These are phyloP conservation scores for Piprites chloris DNA, from an alignment of 2,113 vertebrate species.

Conservation along the genomic window DNA sequence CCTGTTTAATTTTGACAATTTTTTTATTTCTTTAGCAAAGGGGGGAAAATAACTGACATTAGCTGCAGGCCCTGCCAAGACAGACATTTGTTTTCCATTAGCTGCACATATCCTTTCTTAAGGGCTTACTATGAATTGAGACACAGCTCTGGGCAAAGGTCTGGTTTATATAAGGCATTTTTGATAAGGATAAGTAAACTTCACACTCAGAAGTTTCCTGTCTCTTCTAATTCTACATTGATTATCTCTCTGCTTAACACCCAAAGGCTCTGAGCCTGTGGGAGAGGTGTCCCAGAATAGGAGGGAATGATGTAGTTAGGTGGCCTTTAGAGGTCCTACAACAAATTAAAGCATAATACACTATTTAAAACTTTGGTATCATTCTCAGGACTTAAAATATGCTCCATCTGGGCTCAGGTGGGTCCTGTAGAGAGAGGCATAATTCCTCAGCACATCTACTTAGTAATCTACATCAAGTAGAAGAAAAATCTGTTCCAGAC, in stretches of 20 bases:
- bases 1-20: slow-evolving; percentile 20
- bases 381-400: neutral
- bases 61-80: slow-evolving; percentile 64
- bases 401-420: neutral
- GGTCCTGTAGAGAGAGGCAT: neutral
- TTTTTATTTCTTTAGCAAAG: slow-evolving; percentile 42
- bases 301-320: neutral
- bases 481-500: neutral
- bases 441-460: neutral
- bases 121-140: slow-evolving; percentile 23
- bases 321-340: neutral
- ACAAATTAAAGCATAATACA: neutral
- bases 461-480: neutral
- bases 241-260: neutral
- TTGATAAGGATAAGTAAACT: slow-evolving; percentile 35
- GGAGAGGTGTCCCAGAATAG: neutral
- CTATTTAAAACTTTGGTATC: neutral
- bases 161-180: slow-evolving; percentile 50
- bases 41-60: slow-evolving; percentile 55
- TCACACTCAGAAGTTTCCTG: neutral
- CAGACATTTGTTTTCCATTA: slow-evolving; percentile 75
- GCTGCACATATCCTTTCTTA: slow-evolving; percentile 43
- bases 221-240: neutral
- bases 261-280: neutral
- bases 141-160: neutral